Evolutionary conservation across 2,113 vertebrate genomes (phyloP).

Genomic region (Malurus melanocephalus): DNA sequence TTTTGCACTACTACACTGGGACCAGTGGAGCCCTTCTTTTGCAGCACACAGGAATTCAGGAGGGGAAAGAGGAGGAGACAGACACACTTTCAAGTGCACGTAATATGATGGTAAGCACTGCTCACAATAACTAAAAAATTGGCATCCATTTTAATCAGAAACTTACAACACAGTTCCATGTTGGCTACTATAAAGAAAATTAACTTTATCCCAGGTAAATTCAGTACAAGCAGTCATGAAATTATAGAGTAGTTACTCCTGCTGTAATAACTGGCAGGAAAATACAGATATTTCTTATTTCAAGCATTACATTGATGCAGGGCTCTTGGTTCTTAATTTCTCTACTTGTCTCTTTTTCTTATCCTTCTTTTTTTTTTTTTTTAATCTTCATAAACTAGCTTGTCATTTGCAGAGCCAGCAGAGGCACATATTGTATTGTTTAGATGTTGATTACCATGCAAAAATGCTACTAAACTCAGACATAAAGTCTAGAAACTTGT

Average conservation of each 20-base stretch:
- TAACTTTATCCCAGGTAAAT: background rate
- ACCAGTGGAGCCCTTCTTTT: background rate
- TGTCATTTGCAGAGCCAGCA: background rate
- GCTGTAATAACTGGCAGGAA: background rate
- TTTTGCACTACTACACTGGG: background rate
- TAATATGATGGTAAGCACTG: background rate
- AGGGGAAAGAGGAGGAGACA: background rate
- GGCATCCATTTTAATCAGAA: background rate
- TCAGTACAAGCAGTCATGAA: background rate
- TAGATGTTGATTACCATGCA: background rate
- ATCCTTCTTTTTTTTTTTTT: background rate
- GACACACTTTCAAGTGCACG: background rate
- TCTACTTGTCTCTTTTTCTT: background rate
- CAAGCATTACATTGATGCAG: background rate
- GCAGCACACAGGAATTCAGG: background rate
- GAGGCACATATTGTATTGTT: background rate
- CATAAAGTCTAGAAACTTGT: background rate
- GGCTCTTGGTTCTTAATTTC: background rate
- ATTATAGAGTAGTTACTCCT: background rate
- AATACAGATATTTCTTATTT: background rate
- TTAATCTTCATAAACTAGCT: background rate
- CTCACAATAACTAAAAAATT: background rate
- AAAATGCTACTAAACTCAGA: background rate
- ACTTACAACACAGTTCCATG: background rate
- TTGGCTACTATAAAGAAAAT: background rate